Evolutionary conservation across 2,888 invertebrate species (phyloP).

Genomic region (Keiferia lycopersicella): DNA sequence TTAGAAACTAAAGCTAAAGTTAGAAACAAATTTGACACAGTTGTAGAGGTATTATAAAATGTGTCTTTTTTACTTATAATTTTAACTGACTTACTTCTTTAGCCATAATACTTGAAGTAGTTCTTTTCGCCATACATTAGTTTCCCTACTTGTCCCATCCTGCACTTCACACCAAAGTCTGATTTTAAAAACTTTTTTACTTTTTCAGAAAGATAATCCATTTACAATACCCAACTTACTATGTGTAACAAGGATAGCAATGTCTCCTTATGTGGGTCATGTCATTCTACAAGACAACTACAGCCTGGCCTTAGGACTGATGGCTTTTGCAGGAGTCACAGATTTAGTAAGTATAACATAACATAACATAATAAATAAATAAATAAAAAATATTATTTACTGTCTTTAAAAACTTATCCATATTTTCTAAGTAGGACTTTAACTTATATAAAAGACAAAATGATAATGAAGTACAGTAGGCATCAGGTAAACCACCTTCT

Average conservation of each 20-base stretch:
- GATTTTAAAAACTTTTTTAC: conserved; percentile 15
- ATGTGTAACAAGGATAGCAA: conserved; percentile 90
- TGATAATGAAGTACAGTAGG: too few species aligned
- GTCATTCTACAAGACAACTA: conserved; percentile 92
- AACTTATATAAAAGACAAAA: not conserved
- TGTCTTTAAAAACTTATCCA: too few species aligned
- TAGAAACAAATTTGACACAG: conserved; percentile 87
- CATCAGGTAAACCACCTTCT: too few species aligned
- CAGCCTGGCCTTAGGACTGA: conserved; percentile 88
- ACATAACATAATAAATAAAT: too few species aligned
- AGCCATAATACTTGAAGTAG: not conserved
- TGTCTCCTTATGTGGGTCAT: conserved; percentile 95
- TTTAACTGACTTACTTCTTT: not conserved
- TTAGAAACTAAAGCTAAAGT: conserved; percentile 86
- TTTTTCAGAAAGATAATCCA: conserved; percentile 89
- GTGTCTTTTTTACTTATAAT: not conserved
- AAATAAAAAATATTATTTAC: too few species aligned
- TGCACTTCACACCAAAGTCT: too few species aligned
- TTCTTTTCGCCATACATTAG: not conserved
- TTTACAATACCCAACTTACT: conserved; percentile 96
- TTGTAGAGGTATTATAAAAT: conserved; percentile 82
- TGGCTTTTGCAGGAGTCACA: conserved; percentile 93
- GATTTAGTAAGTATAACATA: conserved; percentile 96
- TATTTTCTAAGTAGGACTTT: not conserved
- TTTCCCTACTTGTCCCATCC: not conserved